Conservation (phyloP, 2,797 vertebrate genomes). For the Emydoidea blandingii region DNA sequence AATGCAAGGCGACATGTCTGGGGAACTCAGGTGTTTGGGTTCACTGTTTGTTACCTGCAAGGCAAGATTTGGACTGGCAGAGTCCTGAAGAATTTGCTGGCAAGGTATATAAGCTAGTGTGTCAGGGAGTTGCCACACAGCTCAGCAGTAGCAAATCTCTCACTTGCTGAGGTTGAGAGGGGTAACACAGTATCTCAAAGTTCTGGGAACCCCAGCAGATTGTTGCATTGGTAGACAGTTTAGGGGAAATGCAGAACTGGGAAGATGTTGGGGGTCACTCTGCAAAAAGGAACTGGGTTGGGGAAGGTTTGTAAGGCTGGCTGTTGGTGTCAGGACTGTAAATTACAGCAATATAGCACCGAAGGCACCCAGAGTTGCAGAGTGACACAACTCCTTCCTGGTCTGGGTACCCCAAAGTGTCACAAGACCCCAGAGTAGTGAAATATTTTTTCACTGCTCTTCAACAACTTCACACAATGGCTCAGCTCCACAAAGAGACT, state of each 20-base stretch:
- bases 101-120: not conserved
- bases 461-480: not conserved
- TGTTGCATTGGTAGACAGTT: not conserved
- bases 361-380: not conserved
- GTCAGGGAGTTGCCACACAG: not conserved
- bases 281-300: not conserved
- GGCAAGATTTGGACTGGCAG: not conserved
- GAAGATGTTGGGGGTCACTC: not conserved
- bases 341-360: not conserved
- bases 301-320: not conserved
- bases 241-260: not conserved
- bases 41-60: not conserved
- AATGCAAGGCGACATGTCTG: not conserved
- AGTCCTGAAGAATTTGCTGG: not conserved
- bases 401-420: not conserved
- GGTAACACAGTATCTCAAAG: not conserved
- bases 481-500: not conserved
- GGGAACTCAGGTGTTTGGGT: not conserved
- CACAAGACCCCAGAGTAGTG: not conserved
- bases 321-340: not conserved
- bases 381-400: not conserved
- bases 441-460: not conserved
- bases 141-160: not conserved
- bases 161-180: not conserved
- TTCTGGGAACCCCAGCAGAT: not conserved